Conservation (phyloP, 2,797 vertebrate species). For the Tachyglossus aculeatus region DNA sequence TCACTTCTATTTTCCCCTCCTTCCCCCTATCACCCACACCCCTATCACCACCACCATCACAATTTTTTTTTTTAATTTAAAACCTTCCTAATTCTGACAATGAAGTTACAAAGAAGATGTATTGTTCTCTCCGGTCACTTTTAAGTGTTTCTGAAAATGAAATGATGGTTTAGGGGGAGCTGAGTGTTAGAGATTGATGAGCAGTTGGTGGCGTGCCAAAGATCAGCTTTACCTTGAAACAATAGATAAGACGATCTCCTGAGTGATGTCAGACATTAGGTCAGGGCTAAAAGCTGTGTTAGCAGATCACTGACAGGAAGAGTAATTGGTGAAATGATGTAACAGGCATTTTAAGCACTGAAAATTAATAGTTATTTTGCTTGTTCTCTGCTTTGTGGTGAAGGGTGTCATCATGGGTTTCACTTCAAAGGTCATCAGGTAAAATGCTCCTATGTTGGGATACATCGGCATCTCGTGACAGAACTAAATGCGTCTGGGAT, state of each 20-base stretch:
- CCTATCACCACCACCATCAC: no score
- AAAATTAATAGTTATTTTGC: neutral
- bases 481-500: neutral
- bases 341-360: neutral
- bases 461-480: neutral
- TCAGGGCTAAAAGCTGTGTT: constrained; percentile 1
- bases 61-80: no score
- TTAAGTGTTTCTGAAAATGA: neutral
- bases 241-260: neutral
- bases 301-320: neutral
- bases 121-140: neutral
- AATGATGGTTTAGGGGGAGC: neutral
- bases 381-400: neutral
- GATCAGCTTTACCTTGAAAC: neutral
- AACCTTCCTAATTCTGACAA: no score
- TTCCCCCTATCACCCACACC: no score
- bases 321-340: neutral
- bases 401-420: neutral
- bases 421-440: neutral
- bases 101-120: neutral
- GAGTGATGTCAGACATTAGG: neutral
- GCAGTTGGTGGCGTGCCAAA: neutral
- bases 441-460: neutral
- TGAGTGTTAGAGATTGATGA: neutral
- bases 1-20: no score